Conservation (phyloP, 2,113 vertebrate species). For the Stomatorhinus ivindoensis region DNA sequence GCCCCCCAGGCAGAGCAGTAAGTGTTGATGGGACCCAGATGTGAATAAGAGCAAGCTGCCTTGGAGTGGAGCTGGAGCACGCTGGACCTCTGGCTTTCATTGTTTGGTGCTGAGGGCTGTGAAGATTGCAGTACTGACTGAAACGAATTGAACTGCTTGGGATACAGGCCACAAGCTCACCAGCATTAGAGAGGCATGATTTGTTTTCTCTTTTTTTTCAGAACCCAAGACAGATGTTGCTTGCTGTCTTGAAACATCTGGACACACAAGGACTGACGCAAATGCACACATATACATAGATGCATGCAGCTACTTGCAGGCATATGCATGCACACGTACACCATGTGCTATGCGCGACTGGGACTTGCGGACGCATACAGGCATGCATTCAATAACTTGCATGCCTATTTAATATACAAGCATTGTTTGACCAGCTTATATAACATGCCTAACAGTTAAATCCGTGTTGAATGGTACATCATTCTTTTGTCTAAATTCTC, state of each 20-base stretch:
- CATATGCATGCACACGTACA: background rate
- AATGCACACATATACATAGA: background rate
- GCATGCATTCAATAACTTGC: constrained; percentile 13
- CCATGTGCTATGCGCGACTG: background rate
- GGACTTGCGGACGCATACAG: background rate
- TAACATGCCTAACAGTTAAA: constrained; percentile 36
- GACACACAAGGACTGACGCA: background rate
- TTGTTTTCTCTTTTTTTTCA: background rate
- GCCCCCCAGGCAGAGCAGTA: constrained; percentile 41
- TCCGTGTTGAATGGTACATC: constrained; percentile 46
- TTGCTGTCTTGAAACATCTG: background rate
- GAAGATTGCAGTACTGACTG: constrained; percentile 46
- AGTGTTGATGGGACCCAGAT: constrained; percentile 39
- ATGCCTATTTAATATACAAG: constrained; percentile 38
- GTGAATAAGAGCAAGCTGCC: constrained; percentile 22
- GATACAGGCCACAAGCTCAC: constrained; percentile 30
- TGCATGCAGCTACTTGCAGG: constrained; percentile 1
- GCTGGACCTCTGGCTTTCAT: constrained; percentile 42
- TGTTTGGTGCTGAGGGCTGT: constrained; percentile 42
- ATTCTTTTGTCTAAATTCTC: constrained; percentile 44
- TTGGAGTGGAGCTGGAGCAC: constrained; percentile 13
- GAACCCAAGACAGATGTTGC: constrained; percentile 14
- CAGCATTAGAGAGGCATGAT: constrained; percentile 17
- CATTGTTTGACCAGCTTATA: constrained; percentile 38
- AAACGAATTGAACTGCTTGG: constrained; percentile 36